These are phyloP conservation scores for Pantherophis guttatus DNA, from an alignment of 2,113 vertebrate species.

Conservation along the genomic window DNA sequence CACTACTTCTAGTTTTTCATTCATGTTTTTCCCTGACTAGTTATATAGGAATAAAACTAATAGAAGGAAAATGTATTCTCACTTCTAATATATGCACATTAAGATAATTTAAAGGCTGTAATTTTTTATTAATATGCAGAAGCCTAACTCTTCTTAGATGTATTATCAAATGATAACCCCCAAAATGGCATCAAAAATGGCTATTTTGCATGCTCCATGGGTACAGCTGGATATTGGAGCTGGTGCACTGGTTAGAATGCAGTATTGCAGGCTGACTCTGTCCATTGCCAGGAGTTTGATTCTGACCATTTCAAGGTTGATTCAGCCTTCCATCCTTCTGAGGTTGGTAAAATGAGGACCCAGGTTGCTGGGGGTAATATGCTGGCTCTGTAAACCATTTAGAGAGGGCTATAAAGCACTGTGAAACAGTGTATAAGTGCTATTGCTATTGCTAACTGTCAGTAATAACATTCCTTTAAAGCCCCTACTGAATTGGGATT, in stretches of 20 bases:
- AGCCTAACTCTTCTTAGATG: background rate
- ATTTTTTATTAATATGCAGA: background rate
- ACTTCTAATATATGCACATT: background rate
- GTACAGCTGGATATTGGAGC: background rate
- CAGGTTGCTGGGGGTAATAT: background rate
- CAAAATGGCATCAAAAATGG: background rate
- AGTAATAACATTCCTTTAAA: background rate
- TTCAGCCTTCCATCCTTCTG: background rate
- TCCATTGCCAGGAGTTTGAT: background rate
- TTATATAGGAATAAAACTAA: background rate
- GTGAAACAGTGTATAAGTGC: background rate
- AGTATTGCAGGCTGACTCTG: background rate
- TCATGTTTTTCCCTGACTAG: background rate
- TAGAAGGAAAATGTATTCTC: background rate
- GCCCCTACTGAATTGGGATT: background rate
- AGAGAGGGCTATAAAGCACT: background rate
- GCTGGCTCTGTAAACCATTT: background rate
- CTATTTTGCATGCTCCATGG: background rate
- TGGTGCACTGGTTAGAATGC: background rate
- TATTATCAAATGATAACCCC: background rate
- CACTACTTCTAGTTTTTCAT: background rate
- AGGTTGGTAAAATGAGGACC: background rate
- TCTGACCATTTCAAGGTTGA: background rate
- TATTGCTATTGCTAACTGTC: background rate
- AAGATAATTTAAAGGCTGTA: background rate